Conservation (phyloP, 2,797 vertebrate genomes). For the Lepus oiostolus region DNA sequence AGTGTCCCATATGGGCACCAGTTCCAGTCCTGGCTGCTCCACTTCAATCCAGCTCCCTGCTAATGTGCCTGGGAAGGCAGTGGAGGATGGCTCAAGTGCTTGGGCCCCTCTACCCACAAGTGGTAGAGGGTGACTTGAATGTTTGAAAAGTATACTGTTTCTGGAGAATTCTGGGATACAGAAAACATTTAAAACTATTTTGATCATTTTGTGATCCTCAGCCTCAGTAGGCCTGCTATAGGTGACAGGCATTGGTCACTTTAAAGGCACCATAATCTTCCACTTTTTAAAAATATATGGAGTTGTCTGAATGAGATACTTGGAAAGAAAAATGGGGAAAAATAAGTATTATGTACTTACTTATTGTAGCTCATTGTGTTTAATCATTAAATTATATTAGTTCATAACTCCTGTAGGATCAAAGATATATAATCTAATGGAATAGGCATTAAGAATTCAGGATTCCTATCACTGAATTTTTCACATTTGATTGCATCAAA, state of each 20-base stretch:
- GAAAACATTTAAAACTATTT: not conserved
- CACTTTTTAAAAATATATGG: not conserved
- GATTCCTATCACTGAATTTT: not conserved
- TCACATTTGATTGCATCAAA: slow-evolving; percentile 1
- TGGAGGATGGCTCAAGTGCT: too few relatives aligned
- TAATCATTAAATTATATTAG: not conserved
- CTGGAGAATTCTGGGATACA: not conserved
- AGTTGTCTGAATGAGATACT: slow-evolving; percentile 2
- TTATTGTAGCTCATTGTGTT: not conserved
- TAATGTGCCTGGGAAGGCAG: too few relatives aligned
- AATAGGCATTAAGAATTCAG: not conserved
- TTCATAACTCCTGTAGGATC: not conserved
- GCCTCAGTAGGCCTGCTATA: not conserved
- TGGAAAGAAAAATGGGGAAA: not conserved
- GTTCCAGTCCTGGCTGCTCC: too few relatives aligned
- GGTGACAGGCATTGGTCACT: not conserved
- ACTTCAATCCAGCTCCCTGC: too few relatives aligned
- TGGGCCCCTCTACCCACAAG: too few relatives aligned
- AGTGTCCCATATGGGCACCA: too few relatives aligned
- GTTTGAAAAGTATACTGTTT: not conserved
- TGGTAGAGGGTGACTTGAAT: not conserved
- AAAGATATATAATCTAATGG: slow-evolving; percentile 19
- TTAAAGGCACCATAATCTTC: not conserved
- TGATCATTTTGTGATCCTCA: not conserved
- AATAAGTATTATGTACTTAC: not conserved